Percentiles rank a stretch among this genome's conserved stretches.
Evolutionary conservation across 2,888 invertebrate genomes (phyloP).

Genomic region (Ypsolopha scabrella): DNA sequence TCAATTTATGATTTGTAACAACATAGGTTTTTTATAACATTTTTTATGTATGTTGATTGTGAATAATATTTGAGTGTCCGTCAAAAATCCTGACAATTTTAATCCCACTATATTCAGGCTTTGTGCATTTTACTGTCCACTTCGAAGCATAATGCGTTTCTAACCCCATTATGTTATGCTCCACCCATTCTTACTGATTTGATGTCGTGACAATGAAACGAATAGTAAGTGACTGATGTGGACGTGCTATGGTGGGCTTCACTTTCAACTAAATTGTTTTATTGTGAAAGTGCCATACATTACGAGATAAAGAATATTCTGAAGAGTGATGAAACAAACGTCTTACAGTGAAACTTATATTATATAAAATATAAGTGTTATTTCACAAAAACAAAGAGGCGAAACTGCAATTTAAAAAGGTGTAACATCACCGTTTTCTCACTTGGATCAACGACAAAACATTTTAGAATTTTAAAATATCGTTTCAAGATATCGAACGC

Average conservation of each 20-base stretch:
- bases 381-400: too few species aligned
- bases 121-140: conserved; percentile 1
- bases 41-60: background rate
- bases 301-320: too few species aligned
- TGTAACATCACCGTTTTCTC: too few species aligned
- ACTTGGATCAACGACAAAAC: too few species aligned
- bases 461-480: too few species aligned
- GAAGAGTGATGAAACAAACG: too few species aligned
- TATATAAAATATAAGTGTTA: too few species aligned
- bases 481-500: too few species aligned
- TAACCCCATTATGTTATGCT: conserved; percentile 3
- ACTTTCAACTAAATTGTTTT: background rate
- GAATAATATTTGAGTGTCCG: background rate
- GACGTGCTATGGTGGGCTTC: conserved; percentile 1
- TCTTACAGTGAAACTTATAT: too few species aligned
- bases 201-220: conserved; percentile 18
- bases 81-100: background rate
- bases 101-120: background rate
- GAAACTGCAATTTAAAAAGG: too few species aligned
- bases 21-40: too few species aligned
- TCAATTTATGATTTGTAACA: background rate
- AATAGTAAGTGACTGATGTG: background rate
- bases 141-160: background rate
- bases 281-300: background rate
- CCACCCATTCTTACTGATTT: conserved; percentile 18